Evolutionary conservation across 92 coral and sea anemone species (phyloP).

Genomic region (Siderastrea siderea): DNA sequence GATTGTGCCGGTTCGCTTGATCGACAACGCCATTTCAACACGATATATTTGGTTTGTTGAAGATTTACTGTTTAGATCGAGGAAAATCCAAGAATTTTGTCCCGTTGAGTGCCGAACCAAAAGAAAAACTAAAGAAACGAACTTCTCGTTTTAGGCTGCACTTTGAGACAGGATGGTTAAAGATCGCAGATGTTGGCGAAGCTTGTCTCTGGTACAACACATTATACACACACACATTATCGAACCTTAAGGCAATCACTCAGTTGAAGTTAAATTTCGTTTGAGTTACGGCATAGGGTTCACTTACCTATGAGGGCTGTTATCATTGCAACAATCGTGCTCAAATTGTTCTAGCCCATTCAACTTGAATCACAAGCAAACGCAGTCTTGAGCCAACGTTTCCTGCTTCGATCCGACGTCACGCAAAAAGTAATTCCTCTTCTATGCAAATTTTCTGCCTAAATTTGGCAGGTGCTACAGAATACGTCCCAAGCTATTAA

Average conservation of each 20-base stretch:
- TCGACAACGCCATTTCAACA: background rate
- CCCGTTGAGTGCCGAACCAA: background rate
- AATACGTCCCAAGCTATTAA: conserved; percentile 1
- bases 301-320: conserved; percentile 37
- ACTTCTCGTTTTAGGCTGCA: background rate
- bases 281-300: background rate
- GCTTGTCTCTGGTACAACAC: background rate
- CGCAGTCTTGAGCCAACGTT: background rate
- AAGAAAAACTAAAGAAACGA: background rate
- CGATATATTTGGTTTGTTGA: background rate
- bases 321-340: conserved; percentile 20
- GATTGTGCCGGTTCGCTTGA: background rate
- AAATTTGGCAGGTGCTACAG: conserved; percentile 38
- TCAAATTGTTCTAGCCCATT: conserved; percentile 12
- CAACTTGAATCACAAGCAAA: background rate
- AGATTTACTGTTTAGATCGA: background rate
- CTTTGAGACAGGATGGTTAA: background rate
- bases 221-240: background rate
- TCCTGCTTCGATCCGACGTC: conserved; percentile 1
- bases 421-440: conserved; percentile 25
- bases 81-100: background rate
- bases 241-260: conserved; percentile 8
- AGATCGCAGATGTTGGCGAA: too few species aligned
- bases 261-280: background rate
- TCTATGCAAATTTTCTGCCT: conserved; percentile 32